Evolutionary conservation across 2,113 vertebrate genomes (phyloP), one percentile per base, ranked within the genome.

Genomic region (Capreolus pygargus): DNA sequence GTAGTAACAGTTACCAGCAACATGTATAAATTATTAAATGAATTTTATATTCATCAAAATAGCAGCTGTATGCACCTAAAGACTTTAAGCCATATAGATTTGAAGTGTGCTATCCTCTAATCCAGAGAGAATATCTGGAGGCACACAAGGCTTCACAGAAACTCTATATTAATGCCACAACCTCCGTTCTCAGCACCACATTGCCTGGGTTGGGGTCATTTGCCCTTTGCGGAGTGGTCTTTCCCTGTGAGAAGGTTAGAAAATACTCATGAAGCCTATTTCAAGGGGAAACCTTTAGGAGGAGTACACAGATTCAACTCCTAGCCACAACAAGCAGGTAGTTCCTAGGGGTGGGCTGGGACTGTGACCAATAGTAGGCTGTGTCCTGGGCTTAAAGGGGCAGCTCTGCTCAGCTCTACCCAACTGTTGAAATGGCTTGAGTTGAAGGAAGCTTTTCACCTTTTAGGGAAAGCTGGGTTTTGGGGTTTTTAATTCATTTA

Each of bases 391-490:
- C 13, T 50, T 85, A 45, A 88, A 64, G 8, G 11, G 19, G 74
- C 55, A 43, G 21, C 27, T 86, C 82, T 52, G 17, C 47, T 70
- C 36, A 74, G 70, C 23, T 43, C 67, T 47, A 58, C 30, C 28
- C 4, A 27, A 3, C 1, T n/a, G 5, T 25, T 52, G n/a, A 43
- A 1, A 1, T 9, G 33, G 36, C 19, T 39, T 91, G 6, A 45
- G 45, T 43, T 64, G 17, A 7, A 8, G 27, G 43, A 43, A 58
- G 23, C 30, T 79, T 94, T 60, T 67, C n/a, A 43, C 47, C 54
- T 94, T 94, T 79, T 45, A 84, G 30, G n/a, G 96, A 98, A 94
- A 95, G 19, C 33, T 76, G 39, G 10, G 27, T 30, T 83, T 95
- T 81, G 57, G 33, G 27, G 74, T 87, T 87, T 90, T 87, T 88